These are phyloP conservation scores for Pionites leucogaster DNA, from an alignment of 2,113 vertebrate genomes.

Conservation along the genomic window DNA sequence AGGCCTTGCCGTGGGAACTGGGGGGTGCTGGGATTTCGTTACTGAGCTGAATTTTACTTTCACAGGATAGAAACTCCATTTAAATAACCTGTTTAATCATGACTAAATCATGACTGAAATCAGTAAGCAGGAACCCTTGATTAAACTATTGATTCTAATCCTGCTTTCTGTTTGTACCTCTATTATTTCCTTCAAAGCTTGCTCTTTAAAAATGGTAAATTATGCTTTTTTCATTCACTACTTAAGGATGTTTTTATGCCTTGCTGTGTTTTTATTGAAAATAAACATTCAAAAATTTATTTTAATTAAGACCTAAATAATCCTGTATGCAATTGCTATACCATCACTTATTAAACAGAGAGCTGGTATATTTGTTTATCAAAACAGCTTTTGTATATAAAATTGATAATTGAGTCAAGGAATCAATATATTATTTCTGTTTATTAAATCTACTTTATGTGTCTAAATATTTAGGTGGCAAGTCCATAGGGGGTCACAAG, in stretches of 20 bases:
- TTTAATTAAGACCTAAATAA: not conserved
- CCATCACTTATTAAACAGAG: not conserved
- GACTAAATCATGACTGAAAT: slow-evolving; percentile 30
- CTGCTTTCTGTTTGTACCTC: not conserved
- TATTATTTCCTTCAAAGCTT: not conserved
- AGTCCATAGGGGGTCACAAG: not conserved
- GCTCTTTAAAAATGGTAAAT: not conserved
- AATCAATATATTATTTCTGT: not conserved
- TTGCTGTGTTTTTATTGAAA: not conserved
- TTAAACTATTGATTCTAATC: slow-evolving; percentile 36
- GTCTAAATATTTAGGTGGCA: not conserved
- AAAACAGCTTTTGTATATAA: not conserved
- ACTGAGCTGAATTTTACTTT: slow-evolving; percentile 22
- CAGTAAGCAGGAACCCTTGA: not conserved
- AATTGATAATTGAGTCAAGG: not conserved
- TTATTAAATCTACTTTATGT: not conserved
- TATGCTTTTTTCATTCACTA: not conserved
- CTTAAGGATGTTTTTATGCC: not conserved
- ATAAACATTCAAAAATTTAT: not conserved
- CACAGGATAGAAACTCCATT: not conserved
- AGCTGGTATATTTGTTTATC: not conserved
- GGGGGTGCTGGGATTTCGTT: not conserved
- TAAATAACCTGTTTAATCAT: slow-evolving; percentile 11
- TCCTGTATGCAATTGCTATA: not conserved
- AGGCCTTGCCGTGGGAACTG: not conserved